Evolutionary conservation across 2,888 invertebrate genomes (phyloP), one percentile per base, ranked within the genome.

Genomic region (Napeogenes inachia): DNA sequence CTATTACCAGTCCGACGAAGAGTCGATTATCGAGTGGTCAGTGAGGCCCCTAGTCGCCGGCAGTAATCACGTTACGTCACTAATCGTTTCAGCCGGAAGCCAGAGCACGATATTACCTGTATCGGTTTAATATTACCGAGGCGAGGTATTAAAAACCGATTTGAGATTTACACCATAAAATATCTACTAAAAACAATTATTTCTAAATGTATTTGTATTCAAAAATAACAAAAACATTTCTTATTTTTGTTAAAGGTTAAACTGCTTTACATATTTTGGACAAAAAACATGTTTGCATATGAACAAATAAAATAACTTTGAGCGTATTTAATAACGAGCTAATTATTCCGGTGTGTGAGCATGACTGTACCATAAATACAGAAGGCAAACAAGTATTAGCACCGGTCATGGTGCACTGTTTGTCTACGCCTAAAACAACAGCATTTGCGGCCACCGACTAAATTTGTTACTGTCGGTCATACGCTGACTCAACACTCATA

Each of bases 371-470:
- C 84, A 89, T 90, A 89, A 90, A 89, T 89, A 89, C 88, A 76
- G 76, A 79, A 78, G 73, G 82, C 78, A 89, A 89, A 90, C 89
- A 89, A 75, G 82, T 81, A 84, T 89, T 87, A 87, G 86, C 86
- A 85, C 81, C 83, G 87, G 89, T 86, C 88, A 86, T 81, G 85
- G 82, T 86, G 87, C 85, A 80, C 76, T 89, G 89, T 90, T 89
- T 90, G 85, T 75, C 76, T 81, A 76, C 84, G 81, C 89, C 89
- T 90, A 89, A 90, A 90, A 88, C 89, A 90, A 90, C 90, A 90
- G 84, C 84, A 87, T 87, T 85, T 88, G 88, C 84, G 84, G 81
- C 82, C 80, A 74, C 80, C 76, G 77, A 79, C 81, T 80, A 79
- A 86, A 86, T 87, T 87, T 86, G 89, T 86, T 81, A 78, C 84